Evolutionary conservation across 2,797 vertebrate genomes (phyloP), one percentile per base, ranked within the genome.

Genomic region (Lagocephalus sceleratus): DNA sequence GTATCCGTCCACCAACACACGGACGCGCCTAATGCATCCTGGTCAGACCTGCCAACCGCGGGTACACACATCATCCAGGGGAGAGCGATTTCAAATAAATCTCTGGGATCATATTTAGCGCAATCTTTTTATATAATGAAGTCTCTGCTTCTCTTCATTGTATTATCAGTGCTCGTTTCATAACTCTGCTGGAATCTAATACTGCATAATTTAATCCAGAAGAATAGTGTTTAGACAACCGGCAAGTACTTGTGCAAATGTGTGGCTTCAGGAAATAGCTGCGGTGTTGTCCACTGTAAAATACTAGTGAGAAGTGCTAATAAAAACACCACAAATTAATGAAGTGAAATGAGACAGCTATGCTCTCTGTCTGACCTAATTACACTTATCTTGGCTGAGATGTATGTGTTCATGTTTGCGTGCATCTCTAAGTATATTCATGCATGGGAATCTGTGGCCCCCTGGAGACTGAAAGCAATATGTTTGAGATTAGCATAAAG

Each of bases 401-500:
- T 55, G 32, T 57, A 51, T 63, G 51, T 47, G 43, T 62, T 6
- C 57, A 53, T 57, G 20, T 58, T 15, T 51, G 47, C 66, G 51
- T 51, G 21, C 39, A 47, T 38, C 21, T 35, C 21, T 35, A 20
- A 54, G 40, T 45, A 35, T 54, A 67, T 75, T 73, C 55, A 42
- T 69, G 60, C 40, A 42, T 19, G 66, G 60, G 63, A 75, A 60
- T 64, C 51, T 64, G 70, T 64, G 58, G 52, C 53, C 60, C 86
- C 78, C 68, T 57, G 45, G 86, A 87, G 88, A 84, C 73, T 60
- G 62, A 83, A 84, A 83, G 79, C 87, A 87, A 88, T 89, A 84
- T 86, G 76, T 69, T 73, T 79, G 81, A 78, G 71, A 88, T 89
- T 89, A 84, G 83, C 88, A 87, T 87, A 80, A 43, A 79, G 72